Evolutionary conservation across 2,888 invertebrate species (phyloP), one percentile per base, ranked within the genome.

Genomic region (Hemicrepidius hirtus): DNA sequence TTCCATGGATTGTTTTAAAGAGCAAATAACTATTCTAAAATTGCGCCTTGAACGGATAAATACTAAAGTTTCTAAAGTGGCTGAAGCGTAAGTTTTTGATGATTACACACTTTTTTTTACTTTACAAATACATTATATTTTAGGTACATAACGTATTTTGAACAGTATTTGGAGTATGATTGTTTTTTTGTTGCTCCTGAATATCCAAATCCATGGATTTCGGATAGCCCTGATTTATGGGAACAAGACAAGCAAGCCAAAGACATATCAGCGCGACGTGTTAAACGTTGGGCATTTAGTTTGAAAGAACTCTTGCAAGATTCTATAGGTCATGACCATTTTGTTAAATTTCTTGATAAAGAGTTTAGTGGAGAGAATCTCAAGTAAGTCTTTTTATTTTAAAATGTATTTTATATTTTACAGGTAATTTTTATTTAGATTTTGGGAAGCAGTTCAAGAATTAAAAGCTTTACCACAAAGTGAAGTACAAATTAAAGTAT

Each of bases 341-440:
- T 99, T 87, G 94, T 95, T 75, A 93, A 93, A 84, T 99, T 99
- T 87, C 91, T 99, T 57, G 96, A 96, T 84, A 99, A 99, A 86
- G 99, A 99, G 88, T 99, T 99, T 87, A 98, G 98, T 82, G 97
- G 97, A 55, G 99, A 99, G 90, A 99, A 99, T 88, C 91, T 99
- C 81, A 97, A 97, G 97, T 98, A 85, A 89, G 91, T 85, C 28
- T 57, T 18, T 35, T 32, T n/a, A n/a, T n/a, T n/a, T n/a, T n/a
- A n/a, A n/a, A n/a, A n/a, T n/a, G n/a, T n/a, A n/a, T n/a, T n/a
- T n/a, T n/a, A 24, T 24, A 24, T 24, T 24, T 24, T 24, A 5
- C 5, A 24, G 3, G 3, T 40, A 55, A 35, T 62, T 20, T 72
- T 13, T 40, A 24, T 66, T 44, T 84, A 97, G 97, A 84, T 98